These are phyloP conservation scores for Eueides isabella DNA, from an alignment of 1,140 invertebrate species.

Conservation along the genomic window DNA sequence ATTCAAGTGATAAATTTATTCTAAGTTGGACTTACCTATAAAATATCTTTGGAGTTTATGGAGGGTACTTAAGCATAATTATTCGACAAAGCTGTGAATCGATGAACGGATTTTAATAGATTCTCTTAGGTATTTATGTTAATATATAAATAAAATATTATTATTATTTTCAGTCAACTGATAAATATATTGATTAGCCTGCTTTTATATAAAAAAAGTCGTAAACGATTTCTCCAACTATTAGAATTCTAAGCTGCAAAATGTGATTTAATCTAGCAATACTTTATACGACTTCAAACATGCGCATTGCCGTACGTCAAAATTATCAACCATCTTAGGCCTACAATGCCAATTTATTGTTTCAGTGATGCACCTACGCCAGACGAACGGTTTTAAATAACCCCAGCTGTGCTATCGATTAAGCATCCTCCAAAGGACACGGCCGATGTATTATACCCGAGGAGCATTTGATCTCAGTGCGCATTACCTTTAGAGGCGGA, in stretches of 20 bases:
- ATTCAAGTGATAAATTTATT: constrained; percentile 1
- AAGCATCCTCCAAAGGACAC: constrained; percentile 49
- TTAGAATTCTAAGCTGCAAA: background rate
- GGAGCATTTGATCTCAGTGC: constrained; percentile 40
- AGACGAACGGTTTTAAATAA: constrained; percentile 56
- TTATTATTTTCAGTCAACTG: no score
- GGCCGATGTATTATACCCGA: constrained; percentile 42
- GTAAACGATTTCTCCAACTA: background rate
- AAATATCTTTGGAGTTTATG: background rate
- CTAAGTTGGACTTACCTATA: background rate
- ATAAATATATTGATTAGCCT: no score
- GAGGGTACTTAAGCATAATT: background rate
- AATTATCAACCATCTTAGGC: constrained; percentile 61
- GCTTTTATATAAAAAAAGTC: no score
- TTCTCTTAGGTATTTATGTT: background rate
- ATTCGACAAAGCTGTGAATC: background rate
- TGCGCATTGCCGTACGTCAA: constrained; percentile 52
- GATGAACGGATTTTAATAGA: background rate
- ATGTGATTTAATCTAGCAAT: constrained; percentile 11
- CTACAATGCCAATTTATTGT: constrained; percentile 65
- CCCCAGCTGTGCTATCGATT: constrained; percentile 58
- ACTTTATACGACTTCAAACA: constrained; percentile 23
- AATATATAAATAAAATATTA: background rate
- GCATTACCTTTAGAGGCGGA: constrained; percentile 43
- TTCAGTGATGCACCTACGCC: constrained; percentile 58